phyloP scores from a whole-genome alignment of 2,888 invertebrate genomes.

The Ptychoptera albimana region DNA sequence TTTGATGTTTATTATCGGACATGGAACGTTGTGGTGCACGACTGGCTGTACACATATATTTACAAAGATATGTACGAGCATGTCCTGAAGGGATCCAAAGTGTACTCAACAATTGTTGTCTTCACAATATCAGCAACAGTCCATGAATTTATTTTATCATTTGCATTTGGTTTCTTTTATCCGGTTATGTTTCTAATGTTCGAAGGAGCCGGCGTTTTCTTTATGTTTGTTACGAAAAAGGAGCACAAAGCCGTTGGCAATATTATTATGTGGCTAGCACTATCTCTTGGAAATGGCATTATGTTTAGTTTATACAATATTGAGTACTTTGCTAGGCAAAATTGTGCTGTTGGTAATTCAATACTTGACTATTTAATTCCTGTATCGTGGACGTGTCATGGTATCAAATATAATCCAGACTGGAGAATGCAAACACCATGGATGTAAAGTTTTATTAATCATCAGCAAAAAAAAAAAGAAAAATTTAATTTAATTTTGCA shows the following conservation, averaged over 20 bases:
- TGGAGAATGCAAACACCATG: background rate
- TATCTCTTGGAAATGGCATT: conserved; percentile 55
- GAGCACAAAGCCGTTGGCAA: conserved; percentile 39
- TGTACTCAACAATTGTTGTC: conserved; percentile 39
- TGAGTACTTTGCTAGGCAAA: conserved; percentile 68
- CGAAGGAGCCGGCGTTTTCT: conserved; percentile 44
- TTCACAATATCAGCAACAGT: conserved; percentile 63
- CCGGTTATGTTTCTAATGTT: conserved; percentile 65
- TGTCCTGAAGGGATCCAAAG: conserved; percentile 24
- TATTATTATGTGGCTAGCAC: conserved; percentile 58
- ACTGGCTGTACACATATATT: conserved; percentile 75
- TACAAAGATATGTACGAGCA: conserved; percentile 48
- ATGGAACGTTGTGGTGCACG: conserved; percentile 83
- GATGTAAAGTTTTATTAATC: too few species aligned
- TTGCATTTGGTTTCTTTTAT: conserved; percentile 69
- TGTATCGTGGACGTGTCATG: background rate
- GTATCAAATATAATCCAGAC: background rate
- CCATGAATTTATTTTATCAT: conserved; percentile 66
- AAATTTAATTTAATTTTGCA: too few species aligned
- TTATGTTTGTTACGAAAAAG: conserved; percentile 35
- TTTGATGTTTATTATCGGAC: conserved; percentile 64
- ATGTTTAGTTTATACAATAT: conserved; percentile 49
- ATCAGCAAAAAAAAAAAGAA: too few species aligned
- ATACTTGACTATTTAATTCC: background rate
- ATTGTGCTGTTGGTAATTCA: conserved; percentile 32